phyloP scores from a whole-genome alignment of 1,140 invertebrate genomes.

The Platyscapa corneri region DNA sequence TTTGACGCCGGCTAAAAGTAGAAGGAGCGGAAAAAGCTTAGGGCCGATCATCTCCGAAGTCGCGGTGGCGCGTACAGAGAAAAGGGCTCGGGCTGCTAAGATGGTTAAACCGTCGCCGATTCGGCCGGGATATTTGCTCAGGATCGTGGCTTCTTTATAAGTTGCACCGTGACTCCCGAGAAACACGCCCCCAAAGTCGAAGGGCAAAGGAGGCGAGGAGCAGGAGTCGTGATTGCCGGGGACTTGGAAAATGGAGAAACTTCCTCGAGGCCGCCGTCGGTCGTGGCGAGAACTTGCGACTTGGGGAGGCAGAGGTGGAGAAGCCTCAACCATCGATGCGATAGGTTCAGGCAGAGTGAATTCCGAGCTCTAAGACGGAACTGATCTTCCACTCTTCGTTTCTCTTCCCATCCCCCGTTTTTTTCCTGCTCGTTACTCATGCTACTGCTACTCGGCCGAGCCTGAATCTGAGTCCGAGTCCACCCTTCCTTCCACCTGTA shows the following conservation, averaged over 20 bases:
- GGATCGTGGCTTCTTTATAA: slow-evolving; percentile 45
- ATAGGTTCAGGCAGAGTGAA: slow-evolving; percentile 31
- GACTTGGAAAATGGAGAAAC: slow-evolving; percentile 26
- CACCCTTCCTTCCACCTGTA: slow-evolving; percentile 1
- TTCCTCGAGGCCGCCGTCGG: neutral
- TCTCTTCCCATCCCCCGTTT: neutral
- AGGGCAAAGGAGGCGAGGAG: neutral
- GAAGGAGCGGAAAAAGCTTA: no score
- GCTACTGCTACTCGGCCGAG: neutral
- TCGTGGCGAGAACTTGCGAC: slow-evolving; percentile 1
- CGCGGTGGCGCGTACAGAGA: neutral
- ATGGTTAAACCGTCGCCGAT: slow-evolving; percentile 37
- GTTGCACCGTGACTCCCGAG: neutral
- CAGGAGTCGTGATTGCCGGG: neutral
- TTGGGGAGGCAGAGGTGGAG: neutral
- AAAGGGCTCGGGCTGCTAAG: neutral
- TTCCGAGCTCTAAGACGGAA: slow-evolving; percentile 29
- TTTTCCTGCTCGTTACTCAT: neutral
- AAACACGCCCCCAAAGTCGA: neutral
- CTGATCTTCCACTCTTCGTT: slow-evolving; percentile 34
- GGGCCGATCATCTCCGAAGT: neutral
- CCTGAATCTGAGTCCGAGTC: neutral
- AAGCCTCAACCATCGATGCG: slow-evolving; percentile 18
- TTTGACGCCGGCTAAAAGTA: neutral
- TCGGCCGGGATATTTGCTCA: slow-evolving; percentile 25